Evolutionary conservation across 2,113 vertebrate genomes (phyloP), one percentile per base, ranked within the genome.

Genomic region (Heterocephalus glaber): DNA sequence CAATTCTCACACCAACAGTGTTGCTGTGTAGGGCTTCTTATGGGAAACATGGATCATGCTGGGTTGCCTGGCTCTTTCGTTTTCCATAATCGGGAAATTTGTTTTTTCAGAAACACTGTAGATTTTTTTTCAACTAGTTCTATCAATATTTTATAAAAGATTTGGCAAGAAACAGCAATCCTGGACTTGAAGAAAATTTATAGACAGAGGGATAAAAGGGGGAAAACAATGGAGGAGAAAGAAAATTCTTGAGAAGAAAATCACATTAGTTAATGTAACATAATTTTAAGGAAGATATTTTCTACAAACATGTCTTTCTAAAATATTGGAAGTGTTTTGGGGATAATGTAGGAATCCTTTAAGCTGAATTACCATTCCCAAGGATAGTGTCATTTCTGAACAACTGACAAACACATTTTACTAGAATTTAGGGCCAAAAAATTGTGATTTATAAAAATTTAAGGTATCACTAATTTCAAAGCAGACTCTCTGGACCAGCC

Each of bases 371-470:
- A 47, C 0, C 11, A n/a, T 56, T 90, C 17, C 14, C 84, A 66
- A 74, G 7, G 16, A 60, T 17, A 76, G 38, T 82, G 12, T 60
- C 89, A 86, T 84, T 94, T 84, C 47, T 72, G 47, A 44, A 63
- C 19, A 79, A 58, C 38, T 94, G 20, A 7, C 7, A 63, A 84
- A 41, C 19, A 66, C 2, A 44, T 13, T 60, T 80, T 54, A 41
- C 70, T 84, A 79, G 3, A 3, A 1, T 17, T 84, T 33, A 38
- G 58, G 16, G 17, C 22, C 65, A 49, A 44, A 70, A 63, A 60
- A 70, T 22, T 74, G 54, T 52, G 10, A 81, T 83, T 92, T 90
- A 24, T 86, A 20, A 88, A 94, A 90, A 20, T 86, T 28, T 56
- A 49, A 63, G 68, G 20, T 61, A 52, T 79, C 86, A 41, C 11